phyloP scores from a whole-genome alignment of 1,140 invertebrate species.

The Orchestia grillus region DNA sequence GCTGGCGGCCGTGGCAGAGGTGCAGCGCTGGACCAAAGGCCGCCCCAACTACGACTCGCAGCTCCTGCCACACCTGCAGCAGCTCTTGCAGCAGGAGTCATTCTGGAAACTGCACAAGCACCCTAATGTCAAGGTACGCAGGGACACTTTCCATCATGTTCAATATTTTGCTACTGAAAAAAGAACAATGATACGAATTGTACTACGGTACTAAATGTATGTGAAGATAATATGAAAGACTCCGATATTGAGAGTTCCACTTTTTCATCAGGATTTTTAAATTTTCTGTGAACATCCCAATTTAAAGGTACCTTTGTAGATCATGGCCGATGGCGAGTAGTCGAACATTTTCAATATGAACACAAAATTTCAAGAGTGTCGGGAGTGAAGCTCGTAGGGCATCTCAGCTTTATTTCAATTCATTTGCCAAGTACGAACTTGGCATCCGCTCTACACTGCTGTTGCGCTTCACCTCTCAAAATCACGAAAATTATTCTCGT shows the following conservation, averaged over 20 bases:
- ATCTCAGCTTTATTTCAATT: background rate
- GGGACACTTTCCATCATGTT: background rate
- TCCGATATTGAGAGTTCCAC: background rate
- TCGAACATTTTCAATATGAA: background rate
- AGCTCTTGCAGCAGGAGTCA: background rate
- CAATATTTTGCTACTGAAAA: too few species aligned
- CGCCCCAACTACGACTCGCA: background rate
- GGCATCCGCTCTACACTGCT: background rate
- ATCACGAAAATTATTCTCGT: background rate
- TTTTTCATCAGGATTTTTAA: background rate
- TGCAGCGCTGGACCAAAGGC: conserved; percentile 17
- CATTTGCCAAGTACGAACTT: background rate
- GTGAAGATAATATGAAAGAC: background rate
- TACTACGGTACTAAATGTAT: too few species aligned
- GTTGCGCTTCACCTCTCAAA: background rate
- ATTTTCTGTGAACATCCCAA: background rate
- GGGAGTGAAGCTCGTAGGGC: background rate
- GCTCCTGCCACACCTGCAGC: background rate
- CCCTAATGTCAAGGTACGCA: conserved; percentile 2
- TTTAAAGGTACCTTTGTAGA: background rate
- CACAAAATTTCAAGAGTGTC: background rate
- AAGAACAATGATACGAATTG: background rate
- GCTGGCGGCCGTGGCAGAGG: background rate
- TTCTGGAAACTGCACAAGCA: conserved; percentile 51
- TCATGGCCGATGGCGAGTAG: background rate